These are phyloP conservation scores for Pangasius djambal DNA, from an alignment of 2,797 vertebrate genomes.

Conservation along the genomic window DNA sequence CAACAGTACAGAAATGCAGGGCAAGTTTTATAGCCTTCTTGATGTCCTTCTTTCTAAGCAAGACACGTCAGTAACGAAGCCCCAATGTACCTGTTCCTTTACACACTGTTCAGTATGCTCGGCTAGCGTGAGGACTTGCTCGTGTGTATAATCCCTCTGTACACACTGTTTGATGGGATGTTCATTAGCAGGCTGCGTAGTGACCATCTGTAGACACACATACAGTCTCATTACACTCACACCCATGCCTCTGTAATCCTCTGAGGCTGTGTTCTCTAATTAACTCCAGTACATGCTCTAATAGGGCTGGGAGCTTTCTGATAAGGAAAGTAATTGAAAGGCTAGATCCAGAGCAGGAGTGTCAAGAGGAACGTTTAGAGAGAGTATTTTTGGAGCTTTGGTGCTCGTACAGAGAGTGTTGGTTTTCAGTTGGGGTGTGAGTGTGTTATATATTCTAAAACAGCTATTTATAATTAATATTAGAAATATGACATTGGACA, in stretches of 20 bases:
- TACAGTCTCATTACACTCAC: conserved; percentile 37
- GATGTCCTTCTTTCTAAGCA: not conserved
- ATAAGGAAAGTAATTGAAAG: conserved; percentile 70
- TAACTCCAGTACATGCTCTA: conserved; percentile 61
- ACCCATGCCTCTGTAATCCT: conserved; percentile 59
- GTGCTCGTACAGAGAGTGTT: not conserved
- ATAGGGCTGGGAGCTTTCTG: conserved; percentile 59
- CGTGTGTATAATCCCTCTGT: conserved; percentile 64
- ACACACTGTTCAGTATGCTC: conserved; percentile 48
- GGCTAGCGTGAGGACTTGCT: conserved; percentile 55
- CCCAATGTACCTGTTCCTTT: conserved; percentile 8
- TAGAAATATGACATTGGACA: not conserved
- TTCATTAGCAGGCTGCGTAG: conserved; percentile 44
- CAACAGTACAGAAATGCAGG: not conserved
- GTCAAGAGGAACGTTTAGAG: conserved; percentile 50
- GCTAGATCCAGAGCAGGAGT: conserved; percentile 53
- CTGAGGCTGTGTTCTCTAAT: conserved; percentile 64
- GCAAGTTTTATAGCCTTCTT: not conserved
- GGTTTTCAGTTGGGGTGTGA: not conserved
- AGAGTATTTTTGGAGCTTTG: conserved; percentile 22
- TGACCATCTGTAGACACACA: conserved; percentile 44
- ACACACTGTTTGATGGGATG: conserved; percentile 43
- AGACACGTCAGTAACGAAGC: not conserved
- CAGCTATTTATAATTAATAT: not conserved
- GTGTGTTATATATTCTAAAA: not conserved